Conservation (phyloP, 2,797 vertebrate species). For the Moxostoma hubbsi region DNA sequence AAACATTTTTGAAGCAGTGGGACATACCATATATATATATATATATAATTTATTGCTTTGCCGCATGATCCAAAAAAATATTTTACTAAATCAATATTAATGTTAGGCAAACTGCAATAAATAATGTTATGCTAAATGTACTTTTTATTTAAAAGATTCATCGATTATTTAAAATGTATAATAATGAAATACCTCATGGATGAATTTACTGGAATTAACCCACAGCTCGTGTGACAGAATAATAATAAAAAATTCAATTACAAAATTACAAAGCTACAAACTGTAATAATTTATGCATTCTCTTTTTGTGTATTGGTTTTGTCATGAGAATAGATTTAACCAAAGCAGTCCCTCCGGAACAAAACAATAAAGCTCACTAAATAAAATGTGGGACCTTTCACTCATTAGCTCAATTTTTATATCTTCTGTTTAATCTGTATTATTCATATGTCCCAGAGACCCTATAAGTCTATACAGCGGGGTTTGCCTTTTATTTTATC, state of each 20-base stretch:
- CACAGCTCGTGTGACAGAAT: not conserved
- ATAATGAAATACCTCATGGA: not conserved
- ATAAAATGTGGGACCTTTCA: constrained; percentile 7
- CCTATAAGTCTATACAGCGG: not conserved
- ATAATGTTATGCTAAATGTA: not conserved
- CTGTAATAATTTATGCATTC: not conserved
- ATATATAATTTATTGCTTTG: constrained; percentile 22
- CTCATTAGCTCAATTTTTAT: constrained; percentile 27
- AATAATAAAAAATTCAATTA: no score
- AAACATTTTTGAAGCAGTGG: constrained; percentile 17
- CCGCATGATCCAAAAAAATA: constrained; percentile 16
- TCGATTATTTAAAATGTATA: not conserved
- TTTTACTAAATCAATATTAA: constrained; percentile 6
- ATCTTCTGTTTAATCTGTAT: constrained; percentile 19
- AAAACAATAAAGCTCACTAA: constrained; percentile 16
- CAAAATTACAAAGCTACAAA: not conserved
- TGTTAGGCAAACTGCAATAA: not conserved
- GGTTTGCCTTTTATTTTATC: constrained; percentile 25
- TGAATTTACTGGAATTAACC: not conserved
- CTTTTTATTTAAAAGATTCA: not conserved
- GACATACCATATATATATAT: constrained; percentile 33
- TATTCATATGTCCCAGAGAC: not conserved
- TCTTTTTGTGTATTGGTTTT: constrained; percentile 22
- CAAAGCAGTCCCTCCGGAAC: constrained; percentile 6
- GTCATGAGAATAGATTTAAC: constrained; percentile 7